A percentile compares a stretch with the other conserved stretches of the same genome.
Evolutionary conservation across 1,140 invertebrate genomes (phyloP).

Genomic region (Thaumatotibia leucotreta): DNA sequence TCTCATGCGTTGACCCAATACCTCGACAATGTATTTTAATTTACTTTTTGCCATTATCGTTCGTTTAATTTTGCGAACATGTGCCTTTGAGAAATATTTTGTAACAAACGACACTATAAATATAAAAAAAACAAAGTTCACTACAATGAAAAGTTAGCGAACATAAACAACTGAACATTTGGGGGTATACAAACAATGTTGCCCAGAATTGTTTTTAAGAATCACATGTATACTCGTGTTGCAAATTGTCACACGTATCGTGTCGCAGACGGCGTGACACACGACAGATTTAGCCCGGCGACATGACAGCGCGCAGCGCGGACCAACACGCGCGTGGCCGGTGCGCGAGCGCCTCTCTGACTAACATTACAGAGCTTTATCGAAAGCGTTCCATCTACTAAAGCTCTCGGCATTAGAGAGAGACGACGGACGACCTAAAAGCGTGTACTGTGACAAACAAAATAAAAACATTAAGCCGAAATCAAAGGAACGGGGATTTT

Average conservation of each 20-base stretch:
- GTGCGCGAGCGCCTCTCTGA: constrained; percentile 60
- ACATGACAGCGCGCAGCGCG: not conserved
- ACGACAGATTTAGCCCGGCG: constrained; percentile 27
- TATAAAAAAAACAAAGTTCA: constrained; percentile 4
- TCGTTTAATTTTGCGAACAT: not conserved
- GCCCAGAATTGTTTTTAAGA: constrained; percentile 17
- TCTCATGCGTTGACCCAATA: not conserved
- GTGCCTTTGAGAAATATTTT: not conserved
- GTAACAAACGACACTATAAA: not conserved
- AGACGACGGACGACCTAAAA: constrained; percentile 19
- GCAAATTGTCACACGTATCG: not conserved
- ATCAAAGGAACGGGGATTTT: constrained; percentile 4
- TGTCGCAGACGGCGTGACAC: constrained; percentile 23
- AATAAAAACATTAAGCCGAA: constrained; percentile 4
- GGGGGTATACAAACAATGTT: not conserved
- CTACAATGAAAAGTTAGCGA: constrained; percentile 25
- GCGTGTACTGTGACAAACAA: constrained; percentile 8
- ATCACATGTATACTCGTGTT: not conserved
- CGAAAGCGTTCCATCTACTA: constrained; percentile 42
- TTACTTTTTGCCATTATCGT: constrained; percentile 8
- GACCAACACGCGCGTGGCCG: constrained; percentile 37
- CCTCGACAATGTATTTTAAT: not conserved
- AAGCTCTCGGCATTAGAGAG: constrained; percentile 38
- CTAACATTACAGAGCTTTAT: constrained; percentile 46
- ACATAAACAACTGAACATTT: constrained; percentile 11